These are phyloP conservation scores for Chloroceryle inda DNA, from an alignment of 2,797 vertebrate genomes.

Conservation along the genomic window DNA sequence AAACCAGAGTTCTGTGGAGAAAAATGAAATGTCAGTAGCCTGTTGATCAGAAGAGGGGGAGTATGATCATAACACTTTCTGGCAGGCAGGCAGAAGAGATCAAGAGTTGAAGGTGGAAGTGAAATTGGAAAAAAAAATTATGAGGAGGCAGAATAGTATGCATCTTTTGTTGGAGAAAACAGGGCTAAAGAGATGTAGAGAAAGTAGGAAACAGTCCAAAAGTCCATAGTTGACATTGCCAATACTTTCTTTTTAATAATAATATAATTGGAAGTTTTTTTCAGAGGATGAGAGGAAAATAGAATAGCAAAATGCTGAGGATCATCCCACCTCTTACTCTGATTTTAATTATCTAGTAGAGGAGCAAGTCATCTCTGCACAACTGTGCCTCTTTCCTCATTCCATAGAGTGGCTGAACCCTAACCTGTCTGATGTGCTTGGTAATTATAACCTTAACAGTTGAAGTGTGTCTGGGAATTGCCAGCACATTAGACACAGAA, in stretches of 20 bases:
- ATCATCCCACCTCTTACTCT: background rate
- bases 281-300: background rate
- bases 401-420: background rate
- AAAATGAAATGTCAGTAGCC: background rate
- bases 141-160: background rate
- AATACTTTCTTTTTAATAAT: background rate
- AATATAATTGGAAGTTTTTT: background rate
- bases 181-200: background rate
- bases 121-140: background rate
- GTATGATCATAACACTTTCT: background rate
- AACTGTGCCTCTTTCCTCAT: background rate
- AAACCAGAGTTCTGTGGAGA: background rate
- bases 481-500: background rate
- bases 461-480: slow-evolving; percentile 1
- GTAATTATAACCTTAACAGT: background rate
- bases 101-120: background rate
- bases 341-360: background rate
- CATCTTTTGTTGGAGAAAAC: background rate
- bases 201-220: background rate
- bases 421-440: background rate
- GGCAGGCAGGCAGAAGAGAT: background rate
- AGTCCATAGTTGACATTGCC: background rate
- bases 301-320: background rate
- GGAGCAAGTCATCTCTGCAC: background rate
- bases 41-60: background rate